phyloP scores from a whole-genome alignment of 2,888 invertebrate species.

The Pachymerium ferrugineum region DNA sequence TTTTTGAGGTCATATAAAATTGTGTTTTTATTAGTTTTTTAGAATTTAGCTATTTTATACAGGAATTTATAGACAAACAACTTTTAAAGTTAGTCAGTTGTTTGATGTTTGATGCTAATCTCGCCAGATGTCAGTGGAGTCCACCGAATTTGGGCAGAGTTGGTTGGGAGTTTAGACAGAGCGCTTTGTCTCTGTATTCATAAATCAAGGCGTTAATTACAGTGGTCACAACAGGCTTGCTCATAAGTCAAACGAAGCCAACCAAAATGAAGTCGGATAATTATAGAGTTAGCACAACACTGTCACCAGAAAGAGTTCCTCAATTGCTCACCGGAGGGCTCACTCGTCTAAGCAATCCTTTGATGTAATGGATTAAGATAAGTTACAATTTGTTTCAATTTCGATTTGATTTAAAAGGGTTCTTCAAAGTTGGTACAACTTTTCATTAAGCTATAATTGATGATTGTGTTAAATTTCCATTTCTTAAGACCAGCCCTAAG shows the following conservation, averaged over 20 bases:
- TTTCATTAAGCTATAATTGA: neutral
- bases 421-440: no score
- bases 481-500: neutral
- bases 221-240: slow-evolving; percentile 22
- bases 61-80: no score
- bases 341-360: neutral
- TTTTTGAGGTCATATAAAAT: no score
- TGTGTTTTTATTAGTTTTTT: no score
- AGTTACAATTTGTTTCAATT: no score
- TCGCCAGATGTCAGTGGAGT: slow-evolving; percentile 5
- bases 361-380: neutral
- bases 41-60: no score
- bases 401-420: no score
- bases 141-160: neutral
- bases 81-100: no score
- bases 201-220: slow-evolving; percentile 27
- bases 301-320: slow-evolving; percentile 21
- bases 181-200: slow-evolving; percentile 9
- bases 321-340: slow-evolving; percentile 4
- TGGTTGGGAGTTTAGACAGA: neutral
- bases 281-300: slow-evolving; percentile 3
- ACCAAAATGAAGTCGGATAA: slow-evolving; percentile 27
- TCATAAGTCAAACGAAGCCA: slow-evolving; percentile 25
- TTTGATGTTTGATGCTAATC: neutral
- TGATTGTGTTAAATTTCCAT: slow-evolving; percentile 14